Base-by-base conservation (phyloP, 2,797 vertebrate genomes). In the Lagodon rhomboides region DNA sequence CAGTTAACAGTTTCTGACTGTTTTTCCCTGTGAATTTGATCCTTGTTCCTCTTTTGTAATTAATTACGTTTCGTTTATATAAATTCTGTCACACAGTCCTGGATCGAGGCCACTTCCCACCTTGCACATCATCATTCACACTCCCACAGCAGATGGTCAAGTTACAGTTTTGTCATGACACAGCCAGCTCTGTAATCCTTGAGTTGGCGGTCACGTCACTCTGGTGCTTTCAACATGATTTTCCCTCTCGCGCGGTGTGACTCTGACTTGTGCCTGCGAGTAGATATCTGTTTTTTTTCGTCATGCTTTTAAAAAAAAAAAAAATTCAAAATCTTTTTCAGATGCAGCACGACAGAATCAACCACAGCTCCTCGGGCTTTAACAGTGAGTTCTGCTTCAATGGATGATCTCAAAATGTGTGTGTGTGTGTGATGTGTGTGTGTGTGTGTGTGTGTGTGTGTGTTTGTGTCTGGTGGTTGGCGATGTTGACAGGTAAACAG, bases 311-410 rank as follows among this genome's bases (percentile, higher is more conserved):
- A 3, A 30, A 30, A 30, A 30, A 34, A 34, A 34, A 34, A 34
- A 34, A 6, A 6, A 6, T 30, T 30, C 5, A 7, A 34, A 34
- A 34, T 34, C 30, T 58, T 68, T 15, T 11, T 68, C 73, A 81
- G 69, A 70, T 27, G 30, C 83, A 83, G 73, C 60, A 23, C 11
- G 82, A 86, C 34, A 70, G 75, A 72, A 50, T 62, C 66, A 85
- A 70, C 65, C 80, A 79, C 68, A 65, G 56, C 41, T 81, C 88
- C 64, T 47, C 82, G 7, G 74, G 62, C 77, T 80, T 89, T 43
- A 84, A 78, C 74, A 55, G 94, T 94, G 68, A 93, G 93, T 92
- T 83, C 43, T 12, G 20, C 60, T 80, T 70, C 43, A 43, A 34
- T 43, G 20, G 4, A 63, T 53, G 0, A 23, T 47, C 63, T 77